Base-by-base conservation (phyloP, 2,888 invertebrate genomes). In the Thera obeliscata region DNA sequence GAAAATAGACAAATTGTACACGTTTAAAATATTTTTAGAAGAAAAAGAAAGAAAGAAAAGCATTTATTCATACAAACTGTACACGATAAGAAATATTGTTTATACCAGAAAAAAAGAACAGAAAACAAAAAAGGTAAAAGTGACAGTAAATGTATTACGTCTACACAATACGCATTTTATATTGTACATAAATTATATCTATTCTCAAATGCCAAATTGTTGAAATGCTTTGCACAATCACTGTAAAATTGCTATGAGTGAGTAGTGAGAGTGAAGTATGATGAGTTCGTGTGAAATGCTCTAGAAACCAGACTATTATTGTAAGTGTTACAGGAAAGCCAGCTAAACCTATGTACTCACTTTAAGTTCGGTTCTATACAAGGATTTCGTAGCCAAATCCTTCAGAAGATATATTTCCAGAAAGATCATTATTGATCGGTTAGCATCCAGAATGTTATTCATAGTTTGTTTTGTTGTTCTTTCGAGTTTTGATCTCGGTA, bases 141-240 rank as follows among this genome's bases (percentile, higher is more conserved):
- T 22, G 22, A 22, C 22, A 22, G 1, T 22, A 22, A 22, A 22
- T 22, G 1, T 22, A 1, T 22, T 1, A 22, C 22, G 22, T 22
- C 22, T 22, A 22, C 22, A 22, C 22, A 22, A 22, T 22, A 22
- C 0, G 22, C 22, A 22, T 22, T 22, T 22, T 22, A 22, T 22
- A 22, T 35, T 67, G 60, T 67, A 64, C 57, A 55, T 61, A 61
- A 61, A 60, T 50, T 49, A 36, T 52, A 61, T 8, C 7, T 61
- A 61, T 56, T 66, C 66, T 69, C 63, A 38, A 69, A 63, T 63
- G 69, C 69, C 69, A 69, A 69, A 69, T 50, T 65, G 58, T 65
- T 69, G 33, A 59, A 62, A 65, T 5, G 57, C 49, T 61, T 58
- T 59, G 56, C 64, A 56, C 48, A 57, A 35, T 36, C 9, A 46